Evolutionary conservation across 37 sponge, comb jelly and placozoan genomes (phyloP), one percentile per base, ranked within the genome.

Genomic region (Dysidea cf. avara): DNA sequence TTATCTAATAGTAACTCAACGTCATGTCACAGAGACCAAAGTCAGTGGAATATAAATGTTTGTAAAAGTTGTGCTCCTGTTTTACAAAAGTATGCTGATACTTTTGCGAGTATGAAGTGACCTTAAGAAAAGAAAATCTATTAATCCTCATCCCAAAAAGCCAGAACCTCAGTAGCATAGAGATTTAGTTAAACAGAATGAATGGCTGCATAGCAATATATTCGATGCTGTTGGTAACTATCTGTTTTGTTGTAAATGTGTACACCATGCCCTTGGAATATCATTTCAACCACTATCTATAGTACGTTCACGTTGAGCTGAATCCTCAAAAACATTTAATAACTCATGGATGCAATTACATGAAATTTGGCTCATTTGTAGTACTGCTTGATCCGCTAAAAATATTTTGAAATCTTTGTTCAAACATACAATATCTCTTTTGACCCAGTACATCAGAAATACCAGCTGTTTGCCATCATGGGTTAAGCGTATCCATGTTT

Each of bases 341-440:
- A n/a, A n/a, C n/a, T n/a, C n/a, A n/a, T n/a, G n/a, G n/a, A n/a
- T n/a, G n/a, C n/a, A n/a, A n/a, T n/a, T n/a, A n/a, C n/a, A n/a
- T n/a, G n/a, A n/a, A n/a, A n/a, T n/a, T n/a, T n/a, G n/a, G n/a
- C n/a, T n/a, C n/a, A n/a, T n/a, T n/a, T n/a, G n/a, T n/a, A n/a
- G n/a, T n/a, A n/a, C n/a, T n/a, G n/a, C n/a, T n/a, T n/a, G n/a
- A n/a, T n/a, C n/a, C n/a, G n/a, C n/a, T n/a, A n/a, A n/a, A n/a
- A n/a, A n/a, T n/a, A n/a, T n/a, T n/a, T n/a, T n/a, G n/a, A n/a
- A n/a, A n/a, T n/a, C n/a, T n/a, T n/a, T n/a, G n/a, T n/a, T n/a
- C n/a, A n/a, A n/a, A n/a, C n/a, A n/a, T n/a, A n/a, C n/a, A n/a
- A 77, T 79, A 11, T 32, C 69, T 49, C 30, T 76, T 18, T 31